Base-by-base conservation (phyloP, 2,113 vertebrate genomes). In the Nycticorax nycticorax region DNA sequence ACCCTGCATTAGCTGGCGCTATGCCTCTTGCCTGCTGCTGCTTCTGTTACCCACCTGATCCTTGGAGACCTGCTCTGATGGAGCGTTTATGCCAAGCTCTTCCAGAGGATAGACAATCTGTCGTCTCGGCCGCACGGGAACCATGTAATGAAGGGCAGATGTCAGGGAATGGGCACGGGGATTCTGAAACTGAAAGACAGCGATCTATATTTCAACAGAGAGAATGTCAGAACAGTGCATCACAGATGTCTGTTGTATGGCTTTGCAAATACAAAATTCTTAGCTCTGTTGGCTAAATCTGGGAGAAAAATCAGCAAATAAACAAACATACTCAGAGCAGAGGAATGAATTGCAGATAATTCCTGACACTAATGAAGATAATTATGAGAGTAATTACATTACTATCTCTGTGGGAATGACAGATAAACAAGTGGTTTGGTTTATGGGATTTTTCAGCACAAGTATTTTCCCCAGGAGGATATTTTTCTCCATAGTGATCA, bases 401-500 rank as follows among this genome's bases (percentile, higher is more conserved):
- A 99, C 99, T 98, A 98, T 99, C 99, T 99, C 99, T 98, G 98
- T 99, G 99, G 99, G 99, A 99, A 99, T 99, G 99, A 98, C 98
- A 98, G 99, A 99, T 99, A 99, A 99, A 99, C 99, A 99, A 99
- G 99, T 99, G 99, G 98, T 98, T 98, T 98, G 98, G 97, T 98
- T 98, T 98, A 98, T 98, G 98, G 98, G 97, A 98, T 99, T 99
- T 98, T 98, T 98, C 97, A 98, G 97, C 96, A 96, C 96, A 98
- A 98, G 98, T 97, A 98, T 98, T 97, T 98, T 98, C 97, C 98
- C 98, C 98, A 92, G 96, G 98, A 98, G 98, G 94, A 97, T 98
- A 96, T 96, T 96, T 96, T 98, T 98, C 97, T 98, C 97, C 85
- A 89, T 64, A 97, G 97, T 92, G 96, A 98, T 98, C 96, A 97